phyloP scores from a whole-genome alignment of 2,113 vertebrate genomes.

The Lontra canadensis region DNA sequence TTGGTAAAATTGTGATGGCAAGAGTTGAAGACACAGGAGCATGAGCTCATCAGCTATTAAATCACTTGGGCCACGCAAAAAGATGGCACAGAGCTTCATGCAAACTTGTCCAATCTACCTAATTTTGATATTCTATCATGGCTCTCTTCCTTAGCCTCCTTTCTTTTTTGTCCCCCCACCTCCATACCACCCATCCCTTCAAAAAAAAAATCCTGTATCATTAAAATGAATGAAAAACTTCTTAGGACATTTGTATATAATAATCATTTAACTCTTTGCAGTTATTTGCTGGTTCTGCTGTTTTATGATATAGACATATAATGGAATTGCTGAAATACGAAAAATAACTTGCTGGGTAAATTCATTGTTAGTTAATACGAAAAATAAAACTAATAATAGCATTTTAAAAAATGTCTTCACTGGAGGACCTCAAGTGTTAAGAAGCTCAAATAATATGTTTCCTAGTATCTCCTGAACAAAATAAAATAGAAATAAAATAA shows the following conservation, averaged over 20 bases:
- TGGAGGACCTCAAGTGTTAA: background rate
- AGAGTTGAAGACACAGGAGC: conserved; percentile 83
- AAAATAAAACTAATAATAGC: background rate
- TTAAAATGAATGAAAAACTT: conserved; percentile 68
- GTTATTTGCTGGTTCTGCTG: conserved; percentile 50
- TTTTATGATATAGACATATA: background rate
- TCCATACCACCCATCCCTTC: background rate
- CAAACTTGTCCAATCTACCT: conserved; percentile 71
- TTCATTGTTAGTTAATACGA: background rate
- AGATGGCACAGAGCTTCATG: conserved; percentile 73
- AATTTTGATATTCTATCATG: conserved; percentile 69
- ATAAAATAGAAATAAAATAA: conserved; percentile 16
- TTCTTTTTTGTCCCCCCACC: background rate
- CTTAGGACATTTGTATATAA: conserved; percentile 16
- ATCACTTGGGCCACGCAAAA: conserved; percentile 77
- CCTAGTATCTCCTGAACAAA: background rate
- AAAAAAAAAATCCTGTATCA: background rate
- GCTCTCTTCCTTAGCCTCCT: conserved; percentile 54
- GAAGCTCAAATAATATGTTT: background rate
- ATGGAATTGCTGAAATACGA: conserved; percentile 9
- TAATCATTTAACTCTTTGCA: conserved; percentile 5
- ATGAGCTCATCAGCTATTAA: conserved; percentile 86
- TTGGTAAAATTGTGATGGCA: conserved; percentile 86
- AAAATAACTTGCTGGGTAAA: no score
- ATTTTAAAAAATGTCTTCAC: background rate